Evolutionary conservation across 2,888 invertebrate species (phyloP).

Genomic region (Phalera bucephala): DNA sequence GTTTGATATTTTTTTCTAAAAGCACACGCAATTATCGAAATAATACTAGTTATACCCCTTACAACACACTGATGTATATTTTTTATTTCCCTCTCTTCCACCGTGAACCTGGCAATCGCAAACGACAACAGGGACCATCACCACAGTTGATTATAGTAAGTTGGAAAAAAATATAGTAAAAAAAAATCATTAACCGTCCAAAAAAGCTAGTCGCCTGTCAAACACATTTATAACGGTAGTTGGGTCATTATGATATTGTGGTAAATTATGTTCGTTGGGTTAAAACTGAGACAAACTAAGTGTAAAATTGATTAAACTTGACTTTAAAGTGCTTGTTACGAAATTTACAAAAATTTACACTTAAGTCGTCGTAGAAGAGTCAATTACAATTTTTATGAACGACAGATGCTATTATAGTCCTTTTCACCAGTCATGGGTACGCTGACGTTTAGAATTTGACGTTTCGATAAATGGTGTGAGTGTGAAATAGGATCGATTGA

Average conservation of each 20-base stretch:
- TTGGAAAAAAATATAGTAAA: slow-evolving; percentile 24
- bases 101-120: slow-evolving; percentile 38
- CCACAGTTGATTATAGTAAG: slow-evolving; percentile 82
- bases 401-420: too few relatives aligned
- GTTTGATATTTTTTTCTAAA: slow-evolving; percentile 27
- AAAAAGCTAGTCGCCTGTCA: slow-evolving; percentile 21
- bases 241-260: slow-evolving; percentile 13
- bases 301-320: too few relatives aligned
- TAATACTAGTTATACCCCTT: slow-evolving; percentile 11
- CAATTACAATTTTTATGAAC: too few relatives aligned
- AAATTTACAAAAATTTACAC: too few relatives aligned
- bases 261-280: slow-evolving; percentile 31
- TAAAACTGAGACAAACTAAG: neutral
- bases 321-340: too few relatives aligned
- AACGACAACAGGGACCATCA: slow-evolving; percentile 69
- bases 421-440: too few relatives aligned
- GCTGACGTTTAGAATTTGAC: too few relatives aligned
- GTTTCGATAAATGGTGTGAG: too few relatives aligned
- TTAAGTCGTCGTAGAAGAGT: too few relatives aligned
- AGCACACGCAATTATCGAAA: slow-evolving; percentile 12
- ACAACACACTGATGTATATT: slow-evolving; percentile 50
- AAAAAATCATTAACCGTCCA: slow-evolving; percentile 10
- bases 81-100: slow-evolving; percentile 53
- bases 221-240: slow-evolving; percentile 2
- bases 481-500: too few relatives aligned